Evolutionary conservation across 2,113 vertebrate species (phyloP).

Genomic region (Odocoileus virginianus): DNA sequence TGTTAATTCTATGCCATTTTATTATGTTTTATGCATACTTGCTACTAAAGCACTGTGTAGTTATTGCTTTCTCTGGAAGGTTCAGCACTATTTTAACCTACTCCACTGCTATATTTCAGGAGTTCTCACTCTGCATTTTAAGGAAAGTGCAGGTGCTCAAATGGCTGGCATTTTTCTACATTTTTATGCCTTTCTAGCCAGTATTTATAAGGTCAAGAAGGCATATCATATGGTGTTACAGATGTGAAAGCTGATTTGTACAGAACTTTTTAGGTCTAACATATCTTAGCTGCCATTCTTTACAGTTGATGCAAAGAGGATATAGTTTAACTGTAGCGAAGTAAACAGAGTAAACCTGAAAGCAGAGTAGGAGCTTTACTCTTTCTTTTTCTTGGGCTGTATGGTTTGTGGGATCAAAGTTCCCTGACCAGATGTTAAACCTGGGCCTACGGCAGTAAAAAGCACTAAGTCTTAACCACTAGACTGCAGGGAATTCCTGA

Average conservation of each 20-base stretch:
- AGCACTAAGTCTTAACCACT: not conserved
- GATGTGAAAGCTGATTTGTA: conserved; percentile 14
- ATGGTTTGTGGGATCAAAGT: not conserved
- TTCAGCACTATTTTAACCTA: conserved; percentile 38
- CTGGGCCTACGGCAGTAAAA: not conserved
- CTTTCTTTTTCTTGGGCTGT: not conserved
- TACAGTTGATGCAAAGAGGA: conserved; percentile 19
- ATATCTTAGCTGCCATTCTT: not conserved
- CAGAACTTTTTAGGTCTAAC: conserved; percentile 27
- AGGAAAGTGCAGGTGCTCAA: not conserved
- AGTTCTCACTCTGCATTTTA: not conserved
- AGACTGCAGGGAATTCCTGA: not conserved
- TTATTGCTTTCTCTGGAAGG: conserved; percentile 38
- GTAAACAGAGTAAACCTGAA: not conserved
- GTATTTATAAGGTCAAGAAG: conserved; percentile 33
- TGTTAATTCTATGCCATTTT: conserved; percentile 57
- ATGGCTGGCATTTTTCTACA: conserved; percentile 3
- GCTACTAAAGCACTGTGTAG: conserved; percentile 44
- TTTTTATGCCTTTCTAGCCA: not conserved
- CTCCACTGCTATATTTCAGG: conserved; percentile 9
- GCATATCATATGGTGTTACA: not conserved
- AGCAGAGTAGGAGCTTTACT: not conserved
- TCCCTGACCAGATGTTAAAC: not conserved
- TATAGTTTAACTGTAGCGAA: not conserved
- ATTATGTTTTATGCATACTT: conserved; percentile 56